phyloP scores from a whole-genome alignment of 1,140 invertebrate genomes.

The Homarus americanus region DNA sequence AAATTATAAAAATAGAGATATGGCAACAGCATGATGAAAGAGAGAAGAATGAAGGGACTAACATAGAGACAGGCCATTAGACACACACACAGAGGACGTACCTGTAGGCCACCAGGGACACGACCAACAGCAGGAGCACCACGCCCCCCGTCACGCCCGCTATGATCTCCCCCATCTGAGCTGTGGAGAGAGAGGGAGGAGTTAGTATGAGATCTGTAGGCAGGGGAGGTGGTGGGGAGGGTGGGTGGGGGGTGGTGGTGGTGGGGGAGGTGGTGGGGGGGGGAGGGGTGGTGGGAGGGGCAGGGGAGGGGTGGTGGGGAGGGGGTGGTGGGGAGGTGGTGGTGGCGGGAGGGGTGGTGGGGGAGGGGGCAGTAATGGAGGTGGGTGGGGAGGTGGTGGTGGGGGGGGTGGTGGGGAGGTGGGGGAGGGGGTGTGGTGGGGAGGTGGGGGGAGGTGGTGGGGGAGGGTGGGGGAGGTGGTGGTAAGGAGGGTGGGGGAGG shows the following conservation, averaged over 20 bases:
- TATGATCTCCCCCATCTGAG: constrained; percentile 89
- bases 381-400: not conserved
- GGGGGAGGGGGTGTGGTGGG: not conserved
- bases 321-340: no score
- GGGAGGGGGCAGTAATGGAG: not conserved
- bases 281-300: no score
- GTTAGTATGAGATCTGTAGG: not conserved
- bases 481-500: not conserved
- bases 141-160: constrained; percentile 88
- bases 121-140: constrained; percentile 84
- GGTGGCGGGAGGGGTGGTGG: no score
- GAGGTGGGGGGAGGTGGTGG: not conserved
- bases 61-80: no score
- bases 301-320: not conserved
- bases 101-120: constrained; percentile 85
- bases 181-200: constrained; percentile 79
- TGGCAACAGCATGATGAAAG: no score
- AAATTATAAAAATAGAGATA: no score
- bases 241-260: no score
- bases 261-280: no score
- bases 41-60: no score
- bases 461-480: not conserved
- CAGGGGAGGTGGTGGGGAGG: no score
- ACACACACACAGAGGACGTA: no score
- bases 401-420: not conserved